Evolutionary conservation across 2,113 vertebrate genomes (phyloP), one percentile per base, ranked within the genome.

Genomic region (Cynoglossus semilaevis): DNA sequence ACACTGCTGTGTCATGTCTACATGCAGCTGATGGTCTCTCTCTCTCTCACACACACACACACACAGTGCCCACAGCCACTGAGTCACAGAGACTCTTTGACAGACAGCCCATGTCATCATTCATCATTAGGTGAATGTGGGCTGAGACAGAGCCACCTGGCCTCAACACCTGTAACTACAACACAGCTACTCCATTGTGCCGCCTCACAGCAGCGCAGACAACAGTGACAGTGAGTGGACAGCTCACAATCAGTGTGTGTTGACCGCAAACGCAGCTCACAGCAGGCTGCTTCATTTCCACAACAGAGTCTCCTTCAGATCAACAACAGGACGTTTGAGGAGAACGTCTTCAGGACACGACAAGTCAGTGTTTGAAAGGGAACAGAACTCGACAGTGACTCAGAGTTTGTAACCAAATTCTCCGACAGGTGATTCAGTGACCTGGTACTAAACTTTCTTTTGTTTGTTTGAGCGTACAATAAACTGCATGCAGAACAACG

Each of bases 121-220:
- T 67, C 56, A 76, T 76, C 70, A 66, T 15, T 38, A 35, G 42
- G 9, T 18, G 42, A 54, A n/a, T 2, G 34, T 49, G 4, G 58
- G 22, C 41, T 75, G 43, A 50, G 42, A 43, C 51, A 5, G 11
- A 74, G 58, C 63, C 84, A 88, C 69, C 84, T 86, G 85, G 81
- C 67, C 60, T 65, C 67, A 58, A 35, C 81, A 85, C 76, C 84
- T 85, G 84, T 51, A 64, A 68, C 62, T 35, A 54, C 54, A 61
- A 43, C 70, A 86, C 53, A 87, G 70, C n/a, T 42, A 19, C 15
- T 74, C 72, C 43, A 58, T 82, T 80, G 76, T 82, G 57, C 54
- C 51, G 54, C 29, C n/a, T 69, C 38, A 40, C 54, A 36, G 44
- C 52, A 57, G 77, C 42, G 29, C 42, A 58, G 29, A 22, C 37